phyloP scores from a whole-genome alignment of 1,140 invertebrate species.

The Rhagoletis zephyria region DNA sequence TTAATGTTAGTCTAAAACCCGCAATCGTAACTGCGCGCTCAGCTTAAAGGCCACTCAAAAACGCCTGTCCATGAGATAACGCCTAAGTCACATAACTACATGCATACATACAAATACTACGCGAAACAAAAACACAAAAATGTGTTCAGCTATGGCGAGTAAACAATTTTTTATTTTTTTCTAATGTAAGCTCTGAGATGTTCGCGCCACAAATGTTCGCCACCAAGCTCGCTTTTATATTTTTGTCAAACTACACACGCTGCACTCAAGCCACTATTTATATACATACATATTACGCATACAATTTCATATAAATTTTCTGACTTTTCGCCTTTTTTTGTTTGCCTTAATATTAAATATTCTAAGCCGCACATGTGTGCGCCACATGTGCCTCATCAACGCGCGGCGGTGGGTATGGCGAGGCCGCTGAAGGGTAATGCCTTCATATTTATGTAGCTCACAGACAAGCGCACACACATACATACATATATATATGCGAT shows the following conservation, averaged over 20 bases:
- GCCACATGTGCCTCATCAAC: constrained; percentile 31
- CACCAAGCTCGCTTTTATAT: neutral
- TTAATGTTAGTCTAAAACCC: neutral
- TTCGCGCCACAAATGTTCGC: neutral
- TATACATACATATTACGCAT: neutral
- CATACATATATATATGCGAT: neutral
- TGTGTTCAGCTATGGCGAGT: neutral
- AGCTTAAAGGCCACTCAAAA: neutral
- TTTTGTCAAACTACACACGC: neutral
- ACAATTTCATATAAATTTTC: neutral
- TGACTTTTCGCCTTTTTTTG: constrained; percentile 35
- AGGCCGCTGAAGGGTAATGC: neutral
- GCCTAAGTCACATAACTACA: neutral
- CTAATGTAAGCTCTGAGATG: neutral
- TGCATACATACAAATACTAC: neutral
- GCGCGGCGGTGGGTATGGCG: neutral
- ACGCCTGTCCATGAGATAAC: constrained; percentile 6
- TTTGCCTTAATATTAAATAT: constrained; percentile 7
- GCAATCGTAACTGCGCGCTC: neutral
- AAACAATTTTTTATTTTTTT: neutral
- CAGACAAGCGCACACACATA: neutral
- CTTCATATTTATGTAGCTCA: neutral
- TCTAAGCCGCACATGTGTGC: constrained; percentile 39
- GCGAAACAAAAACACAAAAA: neutral
- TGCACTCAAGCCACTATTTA: neutral